Evolutionary conservation across 2,797 vertebrate genomes (phyloP), one percentile per base, ranked within the genome.

Genomic region (Peromyscus attwateri): DNA sequence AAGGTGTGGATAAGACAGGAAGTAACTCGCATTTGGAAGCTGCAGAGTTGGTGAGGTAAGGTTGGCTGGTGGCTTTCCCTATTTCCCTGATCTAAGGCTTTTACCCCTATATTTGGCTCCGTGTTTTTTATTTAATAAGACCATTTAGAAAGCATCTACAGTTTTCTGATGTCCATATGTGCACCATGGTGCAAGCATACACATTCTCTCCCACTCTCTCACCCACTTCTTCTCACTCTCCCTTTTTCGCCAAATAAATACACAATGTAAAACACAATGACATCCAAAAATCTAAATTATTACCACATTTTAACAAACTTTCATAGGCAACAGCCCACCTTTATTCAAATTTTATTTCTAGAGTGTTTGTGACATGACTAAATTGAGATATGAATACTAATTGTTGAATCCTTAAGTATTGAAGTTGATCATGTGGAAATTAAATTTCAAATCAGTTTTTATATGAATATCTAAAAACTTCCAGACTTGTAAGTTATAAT

Each of bases 401-500:
- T 87, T 91, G n/a, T 75, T 83, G 46, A 94, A 21, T 19, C 73
- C 16, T 37, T 60, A 92, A 13, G 31, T 60, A 68, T 55, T 96
- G 64, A 71, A 70, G 46, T 16, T 79, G 66, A 82, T 46, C 10
- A 29, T 46, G 91, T 94, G 64, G 79, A 95, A 87, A 95, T 60
- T 95, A 64, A 92, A 89, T 46, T 79, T 96, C 49, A 90, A 83
- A 75, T 85, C 25, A 19, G 43, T 55, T 91, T 64, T 94, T 94
- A 68, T 55, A 52, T 43, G 89, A 92, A 49, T 43, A 91, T 75
- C 52, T 73, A 91, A 89, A 75, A 81, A n/a, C n/a, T 81, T 52
- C 43, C 60, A 87, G 64, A 93, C 37, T 8, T 68, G 17, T 88
- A 92, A 92, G 34, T 91, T 92, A 64, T 68, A 89, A 27, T 9